phyloP scores from a whole-genome alignment of 2,888 invertebrate species.

The Ypsolopha sequella region DNA sequence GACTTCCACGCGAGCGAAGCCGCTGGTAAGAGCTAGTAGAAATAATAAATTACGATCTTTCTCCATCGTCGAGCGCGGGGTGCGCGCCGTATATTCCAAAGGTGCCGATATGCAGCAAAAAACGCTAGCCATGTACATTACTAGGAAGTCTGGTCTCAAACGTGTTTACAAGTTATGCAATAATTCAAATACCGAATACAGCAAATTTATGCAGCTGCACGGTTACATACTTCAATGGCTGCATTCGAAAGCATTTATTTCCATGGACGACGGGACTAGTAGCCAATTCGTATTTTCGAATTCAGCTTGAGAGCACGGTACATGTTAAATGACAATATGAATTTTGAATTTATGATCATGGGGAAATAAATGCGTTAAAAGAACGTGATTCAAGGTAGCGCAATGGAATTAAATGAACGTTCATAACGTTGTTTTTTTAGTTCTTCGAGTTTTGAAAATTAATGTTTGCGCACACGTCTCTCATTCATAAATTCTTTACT shows the following conservation, averaged over 20 bases:
- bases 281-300: slow-evolving; percentile 43
- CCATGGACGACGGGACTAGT: slow-evolving; percentile 39
- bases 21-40: too few species aligned
- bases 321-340: slow-evolving; percentile 58
- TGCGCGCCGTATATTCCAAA: slow-evolving; percentile 4
- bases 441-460: too few species aligned
- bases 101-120: slow-evolving; percentile 8
- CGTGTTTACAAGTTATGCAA: slow-evolving; percentile 67
- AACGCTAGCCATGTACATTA: slow-evolving; percentile 28
- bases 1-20: too few species aligned
- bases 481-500: too few species aligned
- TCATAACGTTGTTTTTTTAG: slow-evolving; percentile 12
- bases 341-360: slow-evolving; percentile 63
- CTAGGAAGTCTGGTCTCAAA: slow-evolving; percentile 39
- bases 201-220: slow-evolving; percentile 63
- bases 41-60: neutral
- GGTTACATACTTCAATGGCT: slow-evolving; percentile 62
- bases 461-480: too few species aligned
- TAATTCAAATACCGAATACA: slow-evolving; percentile 62
- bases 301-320: slow-evolving; percentile 39
- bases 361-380: slow-evolving; percentile 53
- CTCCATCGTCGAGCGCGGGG: neutral
- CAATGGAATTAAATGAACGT: slow-evolving; percentile 46
- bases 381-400: slow-evolving; percentile 27
- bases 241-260: slow-evolving; percentile 66